Evolutionary conservation across 2,797 vertebrate genomes (phyloP), one percentile per base, ranked within the genome.

Genomic region (Leucoraja ocellata): DNA sequence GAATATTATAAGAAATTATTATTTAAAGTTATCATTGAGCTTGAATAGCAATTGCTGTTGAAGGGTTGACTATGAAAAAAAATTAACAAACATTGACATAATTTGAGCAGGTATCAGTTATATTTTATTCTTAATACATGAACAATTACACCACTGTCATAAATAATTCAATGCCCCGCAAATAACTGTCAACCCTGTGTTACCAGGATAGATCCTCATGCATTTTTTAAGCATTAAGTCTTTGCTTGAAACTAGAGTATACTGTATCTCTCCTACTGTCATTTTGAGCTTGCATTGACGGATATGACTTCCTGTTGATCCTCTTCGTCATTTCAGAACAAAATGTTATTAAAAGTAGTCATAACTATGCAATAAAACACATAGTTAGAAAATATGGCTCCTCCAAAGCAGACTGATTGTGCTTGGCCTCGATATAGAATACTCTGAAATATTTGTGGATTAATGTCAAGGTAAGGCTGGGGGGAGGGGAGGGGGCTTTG

Each of bases 301-400:
- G 11, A 54, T 73, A 46, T 46, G 23, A 14, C 90, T 92, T 76
- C 71, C 90, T 92, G 90, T n/a, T 92, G 32, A 74, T 91, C 68
- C 68, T 13, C 54, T 91, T 92, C 90, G 58, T 92, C 90, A 92
- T 71, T 71, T 76, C 39, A 25, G 39, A 92, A 74, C 23, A 73
- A 92, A 92, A 92, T 92, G 18, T 92, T 28, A 46, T 92, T 32
- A 92, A 92, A 92, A 92, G 76, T 92, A 7, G 71, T 92, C 71
- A 46, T 54, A 92, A 76, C 90, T 92, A 54, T 92, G 71, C 39
- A 92, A 92, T 76, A 92, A 74, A 76, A 13, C 18, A 74, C 36
- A 54, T 54, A 28, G 68, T 46, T 91, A 36, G 68, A 92, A 92
- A 92, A 58, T 92, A 11, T 92, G 10, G 11, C 90, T 74, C 36